Evolutionary conservation across 2,113 vertebrate genomes (phyloP).

Genomic region (Neolamprologus sp.): DNA sequence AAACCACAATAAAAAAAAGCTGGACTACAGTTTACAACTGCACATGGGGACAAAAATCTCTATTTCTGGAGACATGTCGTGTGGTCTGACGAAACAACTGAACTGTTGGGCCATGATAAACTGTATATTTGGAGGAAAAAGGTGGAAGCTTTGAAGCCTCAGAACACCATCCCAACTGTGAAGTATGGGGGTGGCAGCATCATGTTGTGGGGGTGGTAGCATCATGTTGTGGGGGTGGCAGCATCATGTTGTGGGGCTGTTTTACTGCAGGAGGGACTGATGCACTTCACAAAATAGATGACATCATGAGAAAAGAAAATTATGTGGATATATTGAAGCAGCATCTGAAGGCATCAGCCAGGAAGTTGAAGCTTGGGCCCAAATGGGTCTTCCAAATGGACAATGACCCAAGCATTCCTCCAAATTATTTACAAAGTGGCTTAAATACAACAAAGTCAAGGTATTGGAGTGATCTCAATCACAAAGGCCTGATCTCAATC

Average conservation of each 20-base stretch:
- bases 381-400: background rate
- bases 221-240: background rate
- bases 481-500: background rate
- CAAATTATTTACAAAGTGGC: background rate
- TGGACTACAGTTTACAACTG: background rate
- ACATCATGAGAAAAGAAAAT: background rate
- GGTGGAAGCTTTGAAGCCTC: background rate
- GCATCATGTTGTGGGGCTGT: background rate
- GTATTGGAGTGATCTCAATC: background rate
- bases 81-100: background rate
- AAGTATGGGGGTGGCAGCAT: background rate
- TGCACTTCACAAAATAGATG: background rate
- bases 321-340: background rate
- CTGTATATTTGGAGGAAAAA: rapidly evolving
- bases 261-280: background rate
- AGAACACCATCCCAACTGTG: background rate
- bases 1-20: background rate
- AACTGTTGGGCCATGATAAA: background rate
- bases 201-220: background rate
- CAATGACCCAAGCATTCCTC: background rate
- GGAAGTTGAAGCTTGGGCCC: background rate
- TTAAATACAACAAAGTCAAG: background rate
- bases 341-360: background rate
- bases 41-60: background rate
- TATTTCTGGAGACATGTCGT: background rate